Evolutionary conservation across 2,888 invertebrate species (phyloP), one percentile per base, ranked within the genome.

Genomic region (Tipula lateralis): DNA sequence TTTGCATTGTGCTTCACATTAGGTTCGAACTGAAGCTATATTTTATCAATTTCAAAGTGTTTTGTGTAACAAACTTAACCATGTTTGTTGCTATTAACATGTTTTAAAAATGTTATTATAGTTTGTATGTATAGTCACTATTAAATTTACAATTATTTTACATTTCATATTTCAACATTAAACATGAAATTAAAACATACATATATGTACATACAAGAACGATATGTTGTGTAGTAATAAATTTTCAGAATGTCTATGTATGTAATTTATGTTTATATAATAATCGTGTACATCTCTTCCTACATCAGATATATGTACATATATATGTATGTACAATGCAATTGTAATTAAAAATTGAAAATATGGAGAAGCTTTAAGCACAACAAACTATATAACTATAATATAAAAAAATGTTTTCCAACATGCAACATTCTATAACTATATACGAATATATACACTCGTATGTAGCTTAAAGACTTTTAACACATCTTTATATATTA

Each of bases 151-250:
- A n/a, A n/a, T n/a, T n/a, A n/a, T 66, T 66, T 66, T 66, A 66
- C 66, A 66, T 66, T 66, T 66, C 66, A 66, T 66, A 66, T 66
- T 66, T 66, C 66, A 66, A 66, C 66, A 66, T 66, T 66, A 66
- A 66, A 66, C 66, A 66, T 66, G 66, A 66, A 66, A 66, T 66
- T 66, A 66, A 66, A 66, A 66, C 24, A 24, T 66, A 66, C 66
- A 44, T 44, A 36, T 32, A 32, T 32, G 32, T 32, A 32, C 32
- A 32, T 32, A 32, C 32, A 36, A 16, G 16, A 16, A 50, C n/a
- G 16, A 66, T n/a, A 44, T 66, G 19, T 66, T 66, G 19, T 66
- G 66, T 66, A 24, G 9, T 24, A 66, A 66, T 66, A 66, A 66
- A 66, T 66, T 66, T 66, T 66, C 66, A 6, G 9, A 66, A 66